phyloP scores from a whole-genome alignment of 92 coral and sea anemone species.

The Scolanthus callimorphus region DNA sequence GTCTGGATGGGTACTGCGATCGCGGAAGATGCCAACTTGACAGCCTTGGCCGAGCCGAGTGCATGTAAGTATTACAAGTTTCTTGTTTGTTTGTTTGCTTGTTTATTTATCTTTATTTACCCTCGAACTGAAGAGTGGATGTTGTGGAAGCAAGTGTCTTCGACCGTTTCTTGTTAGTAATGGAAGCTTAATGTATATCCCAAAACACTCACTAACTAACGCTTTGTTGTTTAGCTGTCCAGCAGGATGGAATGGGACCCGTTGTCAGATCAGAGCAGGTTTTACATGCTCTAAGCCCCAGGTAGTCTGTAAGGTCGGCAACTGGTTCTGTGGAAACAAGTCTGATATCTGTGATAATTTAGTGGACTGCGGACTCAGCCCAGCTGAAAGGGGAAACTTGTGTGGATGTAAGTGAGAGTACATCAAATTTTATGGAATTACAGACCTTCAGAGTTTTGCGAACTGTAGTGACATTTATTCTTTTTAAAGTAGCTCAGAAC shows the following conservation, averaged over 20 bases:
- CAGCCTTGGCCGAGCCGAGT: constrained; percentile 58
- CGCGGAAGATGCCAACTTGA: constrained; percentile 73
- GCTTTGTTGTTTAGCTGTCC: constrained; percentile 18
- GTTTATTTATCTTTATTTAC: too few relatives aligned
- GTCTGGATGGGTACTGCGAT: constrained; percentile 52
- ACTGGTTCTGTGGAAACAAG: constrained; percentile 57
- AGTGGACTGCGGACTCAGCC: constrained; percentile 52
- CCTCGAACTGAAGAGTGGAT: too few relatives aligned
- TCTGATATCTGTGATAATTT: constrained; percentile 22
- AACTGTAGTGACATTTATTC: too few relatives aligned
- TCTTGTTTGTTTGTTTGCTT: too few relatives aligned
- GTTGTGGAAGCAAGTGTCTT: too few relatives aligned
- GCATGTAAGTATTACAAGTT: constrained; percentile 81
- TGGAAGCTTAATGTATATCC: not conserved
- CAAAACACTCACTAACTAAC: not conserved
- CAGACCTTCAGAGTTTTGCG: too few relatives aligned
- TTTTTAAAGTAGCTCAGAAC: too few relatives aligned
- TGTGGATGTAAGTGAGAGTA: constrained; percentile 58
- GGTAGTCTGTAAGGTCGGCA: constrained; percentile 44
- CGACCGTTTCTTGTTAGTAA: too few relatives aligned
- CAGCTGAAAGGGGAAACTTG: constrained; percentile 35
- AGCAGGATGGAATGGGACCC: constrained; percentile 43
- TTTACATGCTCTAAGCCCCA: constrained; percentile 36
- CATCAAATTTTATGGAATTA: too few relatives aligned
- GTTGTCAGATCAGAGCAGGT: constrained; percentile 58